A percentile compares a stretch with the other conserved stretches of the same genome.
Conservation (phyloP, 64 coral and sea anemone species). For the Stylophora pistillata region DNA sequence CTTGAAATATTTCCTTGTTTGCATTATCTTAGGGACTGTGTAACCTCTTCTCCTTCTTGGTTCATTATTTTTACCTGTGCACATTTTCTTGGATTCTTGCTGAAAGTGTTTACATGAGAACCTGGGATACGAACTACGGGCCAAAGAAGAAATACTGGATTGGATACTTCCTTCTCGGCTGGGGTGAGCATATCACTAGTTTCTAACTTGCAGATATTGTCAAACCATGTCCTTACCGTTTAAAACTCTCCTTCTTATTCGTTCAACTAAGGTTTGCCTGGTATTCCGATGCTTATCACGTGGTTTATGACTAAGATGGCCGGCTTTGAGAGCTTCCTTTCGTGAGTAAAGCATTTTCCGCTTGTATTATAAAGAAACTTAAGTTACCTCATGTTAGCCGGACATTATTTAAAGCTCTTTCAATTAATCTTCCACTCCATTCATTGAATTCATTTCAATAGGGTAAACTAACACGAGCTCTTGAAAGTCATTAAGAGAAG, state of each 20-base stretch:
- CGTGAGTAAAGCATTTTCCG: conserved; percentile 54
- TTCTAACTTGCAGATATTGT: not conserved
- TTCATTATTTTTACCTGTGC: conserved; percentile 88
- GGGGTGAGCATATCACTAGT: conserved; percentile 48
- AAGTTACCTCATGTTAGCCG: too few species aligned
- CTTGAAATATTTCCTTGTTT: not conserved
- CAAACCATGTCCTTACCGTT: not conserved
- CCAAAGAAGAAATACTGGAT: conserved; percentile 72
- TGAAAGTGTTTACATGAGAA: conserved; percentile 84
- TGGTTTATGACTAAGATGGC: conserved; percentile 49
- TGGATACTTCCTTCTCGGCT: conserved; percentile 72
- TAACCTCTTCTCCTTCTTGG: conserved; percentile 70
- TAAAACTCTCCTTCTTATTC: not conserved
- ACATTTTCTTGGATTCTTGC: conserved; percentile 86
- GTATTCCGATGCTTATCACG: conserved; percentile 53
- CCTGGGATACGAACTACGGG: conserved; percentile 59
- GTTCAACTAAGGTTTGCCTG: conserved; percentile 60
- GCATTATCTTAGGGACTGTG: not conserved
- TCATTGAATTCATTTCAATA: too few species aligned
- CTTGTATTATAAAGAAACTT: too few species aligned
- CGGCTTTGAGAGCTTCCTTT: conserved; percentile 64
- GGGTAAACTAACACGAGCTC: too few species aligned
- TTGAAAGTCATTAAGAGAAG: too few species aligned
- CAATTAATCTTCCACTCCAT: too few species aligned
- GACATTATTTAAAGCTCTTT: too few species aligned